phyloP scores from a whole-genome alignment of 2,888 invertebrate genomes.

The Platerodrilus igneus region DNA sequence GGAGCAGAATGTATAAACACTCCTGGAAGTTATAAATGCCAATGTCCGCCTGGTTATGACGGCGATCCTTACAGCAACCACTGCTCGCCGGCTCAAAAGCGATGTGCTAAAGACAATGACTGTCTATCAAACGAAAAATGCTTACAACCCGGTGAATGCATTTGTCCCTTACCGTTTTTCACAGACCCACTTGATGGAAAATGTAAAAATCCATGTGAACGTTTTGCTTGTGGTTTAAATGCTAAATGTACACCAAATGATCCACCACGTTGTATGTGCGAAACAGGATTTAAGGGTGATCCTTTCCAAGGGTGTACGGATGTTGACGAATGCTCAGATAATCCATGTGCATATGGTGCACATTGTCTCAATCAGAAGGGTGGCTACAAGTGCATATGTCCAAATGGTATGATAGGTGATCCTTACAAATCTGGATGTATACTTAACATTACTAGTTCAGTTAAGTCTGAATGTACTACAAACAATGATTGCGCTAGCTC shows the following conservation, averaged over 20 bases:
- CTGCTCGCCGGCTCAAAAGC: constrained; percentile 76
- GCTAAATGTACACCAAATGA: constrained; percentile 85
- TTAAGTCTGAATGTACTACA: constrained; percentile 62
- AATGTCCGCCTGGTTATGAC: constrained; percentile 75
- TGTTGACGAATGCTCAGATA: constrained; percentile 78
- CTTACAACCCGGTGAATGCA: constrained; percentile 85
- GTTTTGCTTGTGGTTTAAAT: constrained; percentile 85
- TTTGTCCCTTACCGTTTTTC: constrained; percentile 88
- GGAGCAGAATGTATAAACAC: constrained; percentile 83
- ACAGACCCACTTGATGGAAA: constrained; percentile 77
- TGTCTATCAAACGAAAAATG: constrained; percentile 86
- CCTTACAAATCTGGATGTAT: constrained; percentile 79
- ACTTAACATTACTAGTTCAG: constrained; percentile 52
- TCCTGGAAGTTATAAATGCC: constrained; percentile 72
- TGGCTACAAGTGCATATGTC: constrained; percentile 80
- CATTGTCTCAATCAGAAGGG: constrained; percentile 84
- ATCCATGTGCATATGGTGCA: constrained; percentile 84
- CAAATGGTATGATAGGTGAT: constrained; percentile 77
- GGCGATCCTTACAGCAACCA: constrained; percentile 79
- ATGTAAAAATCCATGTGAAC: constrained; percentile 89
- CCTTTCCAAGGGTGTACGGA: constrained; percentile 79
- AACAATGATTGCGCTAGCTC: constrained; percentile 78
- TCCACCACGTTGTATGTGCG: constrained; percentile 85
- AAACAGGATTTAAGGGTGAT: constrained; percentile 81
- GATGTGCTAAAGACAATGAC: constrained; percentile 77